A percentile compares a stretch with the other conserved stretches of the same genome.
These are phyloP conservation scores for Vesta saturnalis DNA, from an alignment of 2,888 invertebrate genomes.

Conservation along the genomic window DNA sequence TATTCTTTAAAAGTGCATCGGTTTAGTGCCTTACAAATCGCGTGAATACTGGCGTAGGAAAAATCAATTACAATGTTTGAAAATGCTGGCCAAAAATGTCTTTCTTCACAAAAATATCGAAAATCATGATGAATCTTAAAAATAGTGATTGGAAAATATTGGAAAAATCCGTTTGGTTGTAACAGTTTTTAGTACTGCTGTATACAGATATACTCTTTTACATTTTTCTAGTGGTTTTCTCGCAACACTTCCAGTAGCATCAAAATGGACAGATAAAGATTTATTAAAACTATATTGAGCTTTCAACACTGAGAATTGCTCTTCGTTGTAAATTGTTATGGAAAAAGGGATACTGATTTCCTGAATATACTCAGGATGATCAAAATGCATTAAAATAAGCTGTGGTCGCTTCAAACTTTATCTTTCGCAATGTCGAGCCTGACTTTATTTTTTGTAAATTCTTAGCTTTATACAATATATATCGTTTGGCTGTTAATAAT, in stretches of 20 bases:
- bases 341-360: constrained; percentile 36
- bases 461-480: neutral
- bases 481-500: neutral
- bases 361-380: constrained; percentile 40
- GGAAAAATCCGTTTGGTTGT: neutral
- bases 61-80: neutral
- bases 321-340: no score
- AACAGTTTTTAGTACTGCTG: neutral
- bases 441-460: constrained; percentile 34
- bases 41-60: neutral
- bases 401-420: constrained; percentile 30
- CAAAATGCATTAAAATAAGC: constrained; percentile 23
- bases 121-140: constrained; percentile 4
- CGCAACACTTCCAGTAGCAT: neutral
- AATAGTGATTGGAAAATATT: neutral
- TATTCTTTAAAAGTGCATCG: neutral
- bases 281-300: no score
- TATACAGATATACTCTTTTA: no score
- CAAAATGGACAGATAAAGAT: neutral
- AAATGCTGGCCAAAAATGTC: neutral
- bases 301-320: no score
- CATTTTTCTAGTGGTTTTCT: no score
- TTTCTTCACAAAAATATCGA: constrained; percentile 4
- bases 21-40: neutral
- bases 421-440: constrained; percentile 30